Evolutionary conservation across 1,140 invertebrate species (phyloP), one percentile per base, ranked within the genome.

Genomic region (Laupala kohalensis): DNA sequence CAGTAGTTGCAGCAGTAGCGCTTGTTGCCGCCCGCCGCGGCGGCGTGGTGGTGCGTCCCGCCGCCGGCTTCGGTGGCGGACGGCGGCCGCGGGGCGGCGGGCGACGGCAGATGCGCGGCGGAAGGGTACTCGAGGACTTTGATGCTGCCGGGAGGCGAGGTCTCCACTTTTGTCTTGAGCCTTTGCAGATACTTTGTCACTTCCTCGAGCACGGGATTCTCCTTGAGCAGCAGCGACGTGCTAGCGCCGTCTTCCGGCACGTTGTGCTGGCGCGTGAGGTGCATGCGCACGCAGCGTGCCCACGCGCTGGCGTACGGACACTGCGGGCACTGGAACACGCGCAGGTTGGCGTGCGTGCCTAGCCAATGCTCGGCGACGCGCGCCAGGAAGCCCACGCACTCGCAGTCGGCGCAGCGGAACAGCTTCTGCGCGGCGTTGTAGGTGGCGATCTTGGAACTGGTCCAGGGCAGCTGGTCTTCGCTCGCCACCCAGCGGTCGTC

Each of bases 1-100:
- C 94, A 96, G 77, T 89, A 90, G 6, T 84, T 87, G 81, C 94
- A 96, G 26, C 86, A 89, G 79, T 95, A 95, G 13, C 92, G 86
- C 81, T 94, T 95, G 25, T 25, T 63, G 28, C 69, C 69, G 24
- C 27, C 64, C 13, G 23, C 65, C 13, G 65, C 30, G 15, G 65
- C 24, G 24, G 71, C n/a, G 27, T 24, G 15, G 30, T 24, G 27
- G 76, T 74, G 76, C 74, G 74, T 75, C 73, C 71, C 74, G 65
- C 70, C 73, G 67, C 72, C 76, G 74, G 75, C 68, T 77, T 70
- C 69, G 77, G 77, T 63, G 24, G 15, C 23, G 19, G 69, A 28
- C 37, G 24, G 71, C 28, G 64, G 64, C 29, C 29, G 69, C 69
- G n/a, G 73, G n/a, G 15, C 65, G 29, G 4, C 63, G 6, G 64